Base-by-base conservation (phyloP, 35 echinoderm and acorn worm genomes). In the Heliocidaris tuberculata region DNA sequence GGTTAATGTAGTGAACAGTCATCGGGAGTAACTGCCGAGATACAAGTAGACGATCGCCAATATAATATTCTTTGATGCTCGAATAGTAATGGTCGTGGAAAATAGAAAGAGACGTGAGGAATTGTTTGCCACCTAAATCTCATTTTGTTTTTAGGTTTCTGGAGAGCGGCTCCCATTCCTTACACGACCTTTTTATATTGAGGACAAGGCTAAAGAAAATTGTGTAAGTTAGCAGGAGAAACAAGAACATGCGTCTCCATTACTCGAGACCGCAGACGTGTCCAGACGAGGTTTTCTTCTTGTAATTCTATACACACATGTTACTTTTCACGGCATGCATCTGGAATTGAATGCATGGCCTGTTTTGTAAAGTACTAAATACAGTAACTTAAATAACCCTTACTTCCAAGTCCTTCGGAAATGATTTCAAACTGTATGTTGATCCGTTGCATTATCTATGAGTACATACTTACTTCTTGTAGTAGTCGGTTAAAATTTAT, bases 161-260 rank as follows among this genome's bases (percentile, higher is more conserved):
- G 17, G 65, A 19, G 65, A 78, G 65, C 27, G 65, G 65, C 21
- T n/a, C 65, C 65, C 65, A 78, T 78, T n/a, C 65, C 65, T 19
- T 24, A 24, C 65, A 78, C 65, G 65, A 78, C 65, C 65, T 27
- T 24, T 42, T 78, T 78, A 78, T 19, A 78, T 78, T 78, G 27
- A 78, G 65, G 65, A 78, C 65, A 78, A 78, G 65, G 65, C 65
- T 78, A 78, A 78, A 78, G 65, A 27, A 78, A 78, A 78, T 78
- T 78, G 65, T n/a, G 65, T 78, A n/a, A 78, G 65, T 78, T 78
- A 78, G 65, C 27, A 24, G 65, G 65, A 78, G 65, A 78, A 78
- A 21, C 50, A 27, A n/a, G 65, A 78, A 78, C 65, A 78, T 27
- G 15, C 65, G 65, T 78, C 27, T 78, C 65, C 27, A 78, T 78